Conservation (phyloP, 2,797 vertebrate genomes). For the Scolopax rusticola region DNA sequence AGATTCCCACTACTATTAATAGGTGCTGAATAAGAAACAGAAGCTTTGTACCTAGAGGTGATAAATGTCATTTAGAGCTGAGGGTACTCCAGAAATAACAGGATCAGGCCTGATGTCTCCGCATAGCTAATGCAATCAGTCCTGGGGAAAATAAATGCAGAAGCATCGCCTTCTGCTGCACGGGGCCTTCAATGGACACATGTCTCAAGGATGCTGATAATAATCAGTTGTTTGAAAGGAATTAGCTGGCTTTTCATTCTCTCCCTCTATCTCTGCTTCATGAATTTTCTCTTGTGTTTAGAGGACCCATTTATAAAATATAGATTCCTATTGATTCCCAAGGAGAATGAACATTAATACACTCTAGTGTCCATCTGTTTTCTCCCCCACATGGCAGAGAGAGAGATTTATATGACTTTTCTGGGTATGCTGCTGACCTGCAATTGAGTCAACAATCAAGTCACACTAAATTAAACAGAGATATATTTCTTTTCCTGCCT, state of each 20-base stretch:
- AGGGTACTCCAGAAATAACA: not conserved
- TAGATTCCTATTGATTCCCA: constrained; percentile 70
- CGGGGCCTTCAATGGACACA: not conserved
- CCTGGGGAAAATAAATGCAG: not conserved
- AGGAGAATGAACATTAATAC: constrained; percentile 48
- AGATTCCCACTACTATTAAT: not conserved
- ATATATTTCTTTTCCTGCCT: not conserved
- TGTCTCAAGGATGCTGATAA: constrained; percentile 23
- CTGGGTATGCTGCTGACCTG: constrained; percentile 39
- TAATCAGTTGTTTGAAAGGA: constrained; percentile 9
- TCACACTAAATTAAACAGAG: constrained; percentile 58
- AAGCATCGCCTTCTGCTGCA: not conserved
- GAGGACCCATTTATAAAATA: constrained; percentile 68
- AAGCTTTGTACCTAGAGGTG: not conserved
- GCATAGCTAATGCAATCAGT: constrained; percentile 26
- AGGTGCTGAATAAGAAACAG: not conserved
- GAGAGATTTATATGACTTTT: constrained; percentile 17
- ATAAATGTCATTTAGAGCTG: not conserved
- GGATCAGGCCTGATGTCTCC: not conserved
- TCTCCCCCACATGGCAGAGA: not conserved
- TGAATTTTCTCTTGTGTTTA: constrained; percentile 60
- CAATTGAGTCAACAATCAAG: constrained; percentile 22
- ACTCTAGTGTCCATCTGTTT: constrained; percentile 44
- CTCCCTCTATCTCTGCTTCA: not conserved
- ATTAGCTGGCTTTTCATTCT: constrained; percentile 44